Percentiles rank a stretch among this genome's conserved stretches.
Evolutionary conservation across 2,113 vertebrate species (phyloP).

Genomic region (Myotis brandtii): DNA sequence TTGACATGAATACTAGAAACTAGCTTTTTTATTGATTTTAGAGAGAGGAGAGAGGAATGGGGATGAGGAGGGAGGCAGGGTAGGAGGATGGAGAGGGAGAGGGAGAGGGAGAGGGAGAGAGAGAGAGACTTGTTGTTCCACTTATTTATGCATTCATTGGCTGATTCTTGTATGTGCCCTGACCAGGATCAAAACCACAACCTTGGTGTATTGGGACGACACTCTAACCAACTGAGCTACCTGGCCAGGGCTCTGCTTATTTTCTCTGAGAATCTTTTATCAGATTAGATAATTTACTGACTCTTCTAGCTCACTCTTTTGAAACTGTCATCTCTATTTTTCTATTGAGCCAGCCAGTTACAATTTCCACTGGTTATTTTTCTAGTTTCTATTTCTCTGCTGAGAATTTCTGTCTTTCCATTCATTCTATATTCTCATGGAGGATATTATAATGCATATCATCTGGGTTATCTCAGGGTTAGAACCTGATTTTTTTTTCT

Average conservation of each 20-base stretch:
- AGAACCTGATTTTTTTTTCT: not conserved
- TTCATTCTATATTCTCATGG: not conserved
- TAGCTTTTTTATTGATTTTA: no score
- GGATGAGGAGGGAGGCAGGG: no score
- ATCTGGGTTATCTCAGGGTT: not conserved
- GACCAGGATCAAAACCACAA: no score
- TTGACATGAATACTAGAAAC: not conserved
- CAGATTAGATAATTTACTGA: not conserved
- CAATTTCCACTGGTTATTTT: not conserved
- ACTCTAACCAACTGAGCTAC: no score
- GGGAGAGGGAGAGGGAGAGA: no score
- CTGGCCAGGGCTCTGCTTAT: not conserved
- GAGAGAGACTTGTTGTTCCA: no score
- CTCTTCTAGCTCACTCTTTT: not conserved
- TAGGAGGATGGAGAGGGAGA: no score
- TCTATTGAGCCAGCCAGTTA: not conserved
- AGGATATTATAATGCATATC: not conserved
- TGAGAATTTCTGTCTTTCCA: not conserved
- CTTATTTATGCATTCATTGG: no score
- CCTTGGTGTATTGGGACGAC: no score
- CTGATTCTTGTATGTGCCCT: no score
- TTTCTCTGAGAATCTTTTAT: not conserved
- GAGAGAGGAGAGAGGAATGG: no score
- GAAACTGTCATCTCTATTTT: not conserved
- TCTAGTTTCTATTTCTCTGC: not conserved